Percentiles rank a stretch among this genome's conserved stretches.
Evolutionary conservation across 2,113 vertebrate genomes (phyloP).

Genomic region (Euleptes europaea): DNA sequence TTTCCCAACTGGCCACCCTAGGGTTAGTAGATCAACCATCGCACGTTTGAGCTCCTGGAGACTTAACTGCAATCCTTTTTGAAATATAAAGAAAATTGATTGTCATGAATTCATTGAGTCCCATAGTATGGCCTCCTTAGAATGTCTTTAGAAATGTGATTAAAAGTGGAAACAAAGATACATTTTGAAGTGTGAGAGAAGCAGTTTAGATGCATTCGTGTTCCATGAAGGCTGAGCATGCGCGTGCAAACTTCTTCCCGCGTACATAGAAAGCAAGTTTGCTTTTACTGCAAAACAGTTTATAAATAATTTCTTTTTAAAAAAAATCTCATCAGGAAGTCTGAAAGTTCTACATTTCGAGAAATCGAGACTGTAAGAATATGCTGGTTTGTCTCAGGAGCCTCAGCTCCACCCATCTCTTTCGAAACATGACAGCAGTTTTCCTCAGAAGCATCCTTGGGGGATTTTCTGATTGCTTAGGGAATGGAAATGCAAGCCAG

Average conservation of each 20-base stretch:
- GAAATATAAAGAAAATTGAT: not conserved
- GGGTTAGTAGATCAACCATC: too few species aligned
- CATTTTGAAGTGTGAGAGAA: not conserved
- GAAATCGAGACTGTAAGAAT: not conserved
- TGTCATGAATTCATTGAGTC: too few species aligned
- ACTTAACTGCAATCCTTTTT: not conserved
- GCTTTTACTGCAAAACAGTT: not conserved
- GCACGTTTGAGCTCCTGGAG: too few species aligned
- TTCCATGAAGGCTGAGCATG: not conserved
- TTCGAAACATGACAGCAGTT: not conserved
- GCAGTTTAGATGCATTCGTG: not conserved
- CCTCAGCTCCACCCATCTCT: not conserved
- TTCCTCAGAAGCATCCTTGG: not conserved
- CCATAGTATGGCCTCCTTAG: not conserved
- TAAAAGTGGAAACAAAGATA: not conserved
- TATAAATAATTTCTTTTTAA: not conserved
- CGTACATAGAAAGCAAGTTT: not conserved
- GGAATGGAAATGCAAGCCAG: not conserved
- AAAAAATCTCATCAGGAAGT: not conserved
- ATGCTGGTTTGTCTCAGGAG: not conserved
- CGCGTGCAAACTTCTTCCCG: not conserved
- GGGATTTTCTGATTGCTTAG: not conserved
- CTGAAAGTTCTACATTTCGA: not conserved
- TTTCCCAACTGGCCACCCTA: too few species aligned
- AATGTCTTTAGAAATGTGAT: not conserved